These are phyloP conservation scores for Acanthopagrus latus DNA, from an alignment of 2,797 vertebrate genomes.

Conservation along the genomic window DNA sequence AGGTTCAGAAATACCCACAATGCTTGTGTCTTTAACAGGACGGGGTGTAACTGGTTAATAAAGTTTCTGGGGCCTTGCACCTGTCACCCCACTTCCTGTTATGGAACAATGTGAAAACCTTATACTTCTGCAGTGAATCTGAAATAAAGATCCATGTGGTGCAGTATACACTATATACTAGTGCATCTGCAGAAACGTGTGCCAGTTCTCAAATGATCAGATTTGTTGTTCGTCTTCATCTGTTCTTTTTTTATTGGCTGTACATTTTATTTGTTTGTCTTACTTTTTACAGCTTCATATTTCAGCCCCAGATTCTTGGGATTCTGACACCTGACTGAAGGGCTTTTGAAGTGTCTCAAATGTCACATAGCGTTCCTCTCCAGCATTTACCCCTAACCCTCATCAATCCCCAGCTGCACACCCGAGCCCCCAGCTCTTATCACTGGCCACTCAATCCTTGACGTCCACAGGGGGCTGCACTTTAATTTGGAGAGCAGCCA, in stretches of 20 bases:
- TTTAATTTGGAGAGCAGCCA: conserved; percentile 69
- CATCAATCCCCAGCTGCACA: conserved; percentile 69
- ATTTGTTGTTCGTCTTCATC: neutral
- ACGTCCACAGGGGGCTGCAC: conserved; percentile 72
- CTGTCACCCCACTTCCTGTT: conserved; percentile 43
- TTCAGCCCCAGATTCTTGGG: conserved; percentile 73
- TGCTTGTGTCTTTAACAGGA: conserved; percentile 30
- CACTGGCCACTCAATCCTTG: conserved; percentile 70
- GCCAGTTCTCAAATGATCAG: neutral
- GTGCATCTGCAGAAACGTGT: neutral
- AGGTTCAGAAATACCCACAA: conserved; percentile 56
- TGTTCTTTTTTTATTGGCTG: conserved; percentile 23
- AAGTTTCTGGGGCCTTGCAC: conserved; percentile 48
- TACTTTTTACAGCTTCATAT: conserved; percentile 67
- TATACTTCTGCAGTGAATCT: neutral
- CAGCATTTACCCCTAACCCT: conserved; percentile 49
- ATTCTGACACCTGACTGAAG: conserved; percentile 83
- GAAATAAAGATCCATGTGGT: neutral
- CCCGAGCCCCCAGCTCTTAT: conserved; percentile 74
- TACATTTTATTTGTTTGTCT: conserved; percentile 66
- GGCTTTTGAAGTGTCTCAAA: conserved; percentile 81
- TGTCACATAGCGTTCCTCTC: conserved; percentile 72
- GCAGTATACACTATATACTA: neutral
- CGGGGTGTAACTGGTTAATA: conserved; percentile 27
- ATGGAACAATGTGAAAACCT: conserved; percentile 23